Conservation (phyloP, 2,113 vertebrate genomes). For the Melozone crissalis region DNA sequence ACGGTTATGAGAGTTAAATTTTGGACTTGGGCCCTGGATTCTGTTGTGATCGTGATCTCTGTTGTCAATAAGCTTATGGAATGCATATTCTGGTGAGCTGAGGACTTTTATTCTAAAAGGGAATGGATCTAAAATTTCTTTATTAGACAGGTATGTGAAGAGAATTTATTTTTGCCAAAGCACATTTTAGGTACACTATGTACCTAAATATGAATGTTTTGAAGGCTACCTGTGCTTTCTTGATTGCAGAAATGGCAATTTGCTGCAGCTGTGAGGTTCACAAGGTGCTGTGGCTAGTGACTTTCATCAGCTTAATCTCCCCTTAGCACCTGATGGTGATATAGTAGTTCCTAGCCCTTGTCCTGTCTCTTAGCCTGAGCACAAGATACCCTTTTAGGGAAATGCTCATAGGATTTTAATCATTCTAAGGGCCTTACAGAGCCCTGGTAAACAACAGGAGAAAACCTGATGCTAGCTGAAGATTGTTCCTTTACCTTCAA, state of each 20-base stretch:
- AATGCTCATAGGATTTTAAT: not conserved
- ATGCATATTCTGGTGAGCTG: not conserved
- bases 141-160: not conserved
- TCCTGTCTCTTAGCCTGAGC: not conserved
- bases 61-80: not conserved
- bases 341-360: not conserved
- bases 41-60: accelerated
- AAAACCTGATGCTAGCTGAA: not conserved
- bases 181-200: not conserved
- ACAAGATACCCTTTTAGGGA: not conserved
- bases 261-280: not conserved
- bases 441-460: not conserved
- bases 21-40: not conserved
- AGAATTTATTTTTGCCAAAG: not conserved
- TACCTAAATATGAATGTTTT: not conserved
- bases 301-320: not conserved
- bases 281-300: not conserved
- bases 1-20: not conserved
- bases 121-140: not conserved
- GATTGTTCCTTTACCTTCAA: not conserved
- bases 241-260: not conserved
- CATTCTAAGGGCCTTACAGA: not conserved
- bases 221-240: not conserved
- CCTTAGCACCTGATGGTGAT: not conserved
- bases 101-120: not conserved